These are phyloP conservation scores for Marasmarcha lunaedactyla DNA, from an alignment of 2,888 invertebrate genomes.

Conservation along the genomic window DNA sequence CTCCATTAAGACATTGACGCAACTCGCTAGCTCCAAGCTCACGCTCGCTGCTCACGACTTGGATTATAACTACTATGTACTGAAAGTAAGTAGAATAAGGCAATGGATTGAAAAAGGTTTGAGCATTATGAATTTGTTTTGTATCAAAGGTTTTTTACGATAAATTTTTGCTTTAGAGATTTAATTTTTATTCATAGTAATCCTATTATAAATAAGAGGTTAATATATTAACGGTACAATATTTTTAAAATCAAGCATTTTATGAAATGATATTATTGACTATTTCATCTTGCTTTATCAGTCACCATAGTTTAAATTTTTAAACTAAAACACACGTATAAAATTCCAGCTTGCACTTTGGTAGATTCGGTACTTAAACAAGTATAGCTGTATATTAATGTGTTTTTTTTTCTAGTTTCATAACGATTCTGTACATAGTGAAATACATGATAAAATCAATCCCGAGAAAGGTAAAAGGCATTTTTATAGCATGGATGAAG, in stretches of 20 bases:
- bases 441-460: slow-evolving; percentile 35
- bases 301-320: too few species aligned
- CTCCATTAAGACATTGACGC: slow-evolving; percentile 63
- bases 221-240: too few species aligned
- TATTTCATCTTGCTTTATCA: too few species aligned
- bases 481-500: slow-evolving; percentile 41
- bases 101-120: too few species aligned
- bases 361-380: too few species aligned
- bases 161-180: neutral
- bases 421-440: neutral
- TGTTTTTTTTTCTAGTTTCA: neutral
- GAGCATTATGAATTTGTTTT: slow-evolving; percentile 44
- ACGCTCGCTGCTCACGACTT: slow-evolving; percentile 71
- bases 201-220: too few species aligned
- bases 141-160: neutral
- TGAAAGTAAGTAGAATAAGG: slow-evolving; percentile 60
- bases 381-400: too few species aligned
- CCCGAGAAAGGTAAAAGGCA: slow-evolving; percentile 35
- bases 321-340: too few species aligned
- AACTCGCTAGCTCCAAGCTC: slow-evolving; percentile 68
- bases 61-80: slow-evolving; percentile 71
- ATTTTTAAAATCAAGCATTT: too few species aligned
- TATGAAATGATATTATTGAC: too few species aligned
- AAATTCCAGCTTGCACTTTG: too few species aligned
- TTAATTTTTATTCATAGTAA: too few species aligned